Evolutionary conservation across 2,113 vertebrate genomes (phyloP).

Genomic region (Petrocephalus microphthalmus): DNA sequence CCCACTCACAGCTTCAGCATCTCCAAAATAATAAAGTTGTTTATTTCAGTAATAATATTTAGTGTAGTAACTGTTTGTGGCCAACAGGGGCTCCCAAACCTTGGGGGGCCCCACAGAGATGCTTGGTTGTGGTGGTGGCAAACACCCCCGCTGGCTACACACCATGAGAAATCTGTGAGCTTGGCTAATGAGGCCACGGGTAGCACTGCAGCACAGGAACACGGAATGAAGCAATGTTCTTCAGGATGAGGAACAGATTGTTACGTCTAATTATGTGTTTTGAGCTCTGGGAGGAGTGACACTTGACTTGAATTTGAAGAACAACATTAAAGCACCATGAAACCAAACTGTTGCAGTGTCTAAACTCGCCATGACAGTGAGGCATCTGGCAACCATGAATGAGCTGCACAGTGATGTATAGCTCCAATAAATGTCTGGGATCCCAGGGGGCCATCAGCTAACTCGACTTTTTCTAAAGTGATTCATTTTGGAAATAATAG

Average conservation of each 20-base stretch:
- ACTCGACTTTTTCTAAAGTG: conserved; percentile 50
- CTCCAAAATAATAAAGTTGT: background rate
- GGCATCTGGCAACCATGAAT: conserved; percentile 56
- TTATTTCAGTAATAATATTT: background rate
- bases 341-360: conserved; percentile 60
- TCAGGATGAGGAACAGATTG: background rate
- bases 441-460: conserved; percentile 44
- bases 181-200: background rate
- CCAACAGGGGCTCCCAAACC: background rate
- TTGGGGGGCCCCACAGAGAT: background rate
- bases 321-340: conserved; percentile 56
- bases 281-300: conserved; percentile 33
- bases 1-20: background rate
- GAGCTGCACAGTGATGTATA: conserved; percentile 53
- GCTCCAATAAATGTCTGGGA: conserved; percentile 59
- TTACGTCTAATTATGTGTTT: background rate
- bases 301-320: conserved; percentile 52
- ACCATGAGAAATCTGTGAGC: background rate
- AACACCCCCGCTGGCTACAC: background rate
- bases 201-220: background rate
- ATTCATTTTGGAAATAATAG: conserved; percentile 63
- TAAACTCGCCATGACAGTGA: conserved; percentile 53
- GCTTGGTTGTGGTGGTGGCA: background rate
- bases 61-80: background rate
- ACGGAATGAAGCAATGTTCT: background rate